Evolutionary conservation across 2,888 invertebrate species (phyloP), one percentile per base, ranked within the genome.

Genomic region (Aphrophora alni): DNA sequence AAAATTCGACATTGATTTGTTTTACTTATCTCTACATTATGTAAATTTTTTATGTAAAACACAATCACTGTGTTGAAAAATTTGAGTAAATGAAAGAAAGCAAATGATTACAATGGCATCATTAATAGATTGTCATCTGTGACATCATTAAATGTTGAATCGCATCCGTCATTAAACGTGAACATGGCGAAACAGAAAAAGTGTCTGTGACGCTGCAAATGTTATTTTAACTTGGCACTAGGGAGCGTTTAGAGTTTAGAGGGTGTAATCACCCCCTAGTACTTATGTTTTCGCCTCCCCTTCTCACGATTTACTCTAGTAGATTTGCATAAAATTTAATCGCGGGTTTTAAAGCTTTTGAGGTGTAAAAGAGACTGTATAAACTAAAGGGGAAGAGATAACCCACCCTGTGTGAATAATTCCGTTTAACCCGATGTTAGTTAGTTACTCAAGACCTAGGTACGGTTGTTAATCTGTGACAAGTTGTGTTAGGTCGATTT

Each of bases 241-340:
- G 59, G 21, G 21, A 59, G 10, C 59, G 21, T 59, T 59, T 44
- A 44, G 7, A 44, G 44, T 44, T 10, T 59, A 59, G 59, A 59
- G 59, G 59, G 59, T 59, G 59, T 59, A 59, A 59, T 59, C 59
- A 21, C 59, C 59, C 44, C 59, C 10, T 59, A 59, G 59, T 59
- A 59, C 59, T 59, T 59, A 59, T 59, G 59, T 59, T 59, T 59
- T 59, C 59, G 59, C 59, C 59, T 59, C 21, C 59, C 21, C 44
- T n/a, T 44, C 44, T 44, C 44, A 14, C 44, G 44, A 44, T 44
- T 44, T 44, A 44, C 59, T 59, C 59, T 59, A 59, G 59, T 59
- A 59, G 59, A 59, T 59, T 59, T 59, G 59, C 59, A 59, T 59
- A 59, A 59, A 59, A 59, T 59, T 59, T 59, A 59, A 59, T 59